Evolutionary conservation across 2,113 vertebrate genomes (phyloP).

Genomic region (Paradoxurus hermaphroditus): DNA sequence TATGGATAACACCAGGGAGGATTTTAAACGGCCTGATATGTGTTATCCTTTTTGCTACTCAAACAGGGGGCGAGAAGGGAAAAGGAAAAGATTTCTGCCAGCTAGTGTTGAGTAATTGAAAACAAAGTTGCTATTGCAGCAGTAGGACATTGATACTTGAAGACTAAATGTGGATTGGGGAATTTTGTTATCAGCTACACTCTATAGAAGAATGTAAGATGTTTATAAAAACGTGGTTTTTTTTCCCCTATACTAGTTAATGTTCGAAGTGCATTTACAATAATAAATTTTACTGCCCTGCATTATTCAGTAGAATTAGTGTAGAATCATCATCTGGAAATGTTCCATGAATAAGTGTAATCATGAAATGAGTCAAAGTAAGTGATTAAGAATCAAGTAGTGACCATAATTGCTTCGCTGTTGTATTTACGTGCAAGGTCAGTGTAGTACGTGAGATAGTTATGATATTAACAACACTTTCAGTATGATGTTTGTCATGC

Average conservation of each 20-base stretch:
- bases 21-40: not conserved
- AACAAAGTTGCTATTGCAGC: not conserved
- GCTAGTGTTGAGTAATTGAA: not conserved
- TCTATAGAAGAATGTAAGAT: not conserved
- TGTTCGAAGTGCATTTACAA: not conserved
- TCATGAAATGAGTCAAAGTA: not conserved
- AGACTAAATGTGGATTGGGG: not conserved
- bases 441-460: not conserved
- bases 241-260: not conserved
- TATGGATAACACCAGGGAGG: not conserved
- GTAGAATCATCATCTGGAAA: not conserved
- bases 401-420: not conserved
- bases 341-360: not conserved
- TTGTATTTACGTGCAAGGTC: slow-evolving; percentile 22
- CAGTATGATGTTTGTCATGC: not conserved
- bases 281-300: not conserved
- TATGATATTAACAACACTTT: not conserved
- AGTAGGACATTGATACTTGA: not conserved
- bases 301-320: not conserved
- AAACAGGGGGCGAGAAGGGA: not conserved
- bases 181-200: not conserved
- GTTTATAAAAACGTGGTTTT: not conserved
- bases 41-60: not conserved
- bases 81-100: not conserved
- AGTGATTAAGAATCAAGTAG: not conserved